Conservation (phyloP, 2,797 vertebrate genomes). For the Aulostomus chinensis region DNA sequence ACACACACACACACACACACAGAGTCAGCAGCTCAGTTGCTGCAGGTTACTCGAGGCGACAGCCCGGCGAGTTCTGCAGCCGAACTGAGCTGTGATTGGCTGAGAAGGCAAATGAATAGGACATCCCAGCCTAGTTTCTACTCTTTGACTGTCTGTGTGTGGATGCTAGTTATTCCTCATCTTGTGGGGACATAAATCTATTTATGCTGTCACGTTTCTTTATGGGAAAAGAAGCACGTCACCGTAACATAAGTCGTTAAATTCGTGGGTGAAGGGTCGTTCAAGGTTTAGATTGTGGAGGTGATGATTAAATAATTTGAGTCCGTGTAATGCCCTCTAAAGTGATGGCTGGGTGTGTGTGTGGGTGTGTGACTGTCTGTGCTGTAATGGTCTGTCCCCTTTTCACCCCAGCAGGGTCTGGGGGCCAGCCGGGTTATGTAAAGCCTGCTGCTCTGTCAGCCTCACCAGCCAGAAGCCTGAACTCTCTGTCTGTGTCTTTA, state of each 20-base stretch:
- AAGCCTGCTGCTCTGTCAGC: slow-evolving; percentile 52
- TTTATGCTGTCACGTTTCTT: no score
- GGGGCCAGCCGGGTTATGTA: slow-evolving; percentile 66
- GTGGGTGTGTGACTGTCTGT: slow-evolving; percentile 11
- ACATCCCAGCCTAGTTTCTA: slow-evolving; percentile 69
- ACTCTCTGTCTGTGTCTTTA: background rate
- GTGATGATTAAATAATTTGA: no score
- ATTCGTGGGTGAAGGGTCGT: no score
- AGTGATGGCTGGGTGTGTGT: slow-evolving; percentile 8
- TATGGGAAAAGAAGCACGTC: no score
- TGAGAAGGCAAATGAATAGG: slow-evolving; percentile 63
- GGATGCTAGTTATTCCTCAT: background rate
- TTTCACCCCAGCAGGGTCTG: slow-evolving; percentile 53
- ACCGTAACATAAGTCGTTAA: no score
- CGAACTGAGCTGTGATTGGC: slow-evolving; percentile 61
- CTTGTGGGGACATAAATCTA: background rate
- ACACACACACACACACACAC: slow-evolving; percentile 4
- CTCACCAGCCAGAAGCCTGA: slow-evolving; percentile 46
- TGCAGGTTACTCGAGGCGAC: slow-evolving; percentile 53
- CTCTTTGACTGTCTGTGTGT: slow-evolving; percentile 17
- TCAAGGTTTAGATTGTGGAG: no score
- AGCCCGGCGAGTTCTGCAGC: slow-evolving; percentile 54
- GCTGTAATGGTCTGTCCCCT: slow-evolving; percentile 34
- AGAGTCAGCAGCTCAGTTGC: slow-evolving; percentile 29
- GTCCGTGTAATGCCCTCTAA: no score